Conservation (phyloP, 2,888 invertebrate species). For the Lithosia quadra region DNA sequence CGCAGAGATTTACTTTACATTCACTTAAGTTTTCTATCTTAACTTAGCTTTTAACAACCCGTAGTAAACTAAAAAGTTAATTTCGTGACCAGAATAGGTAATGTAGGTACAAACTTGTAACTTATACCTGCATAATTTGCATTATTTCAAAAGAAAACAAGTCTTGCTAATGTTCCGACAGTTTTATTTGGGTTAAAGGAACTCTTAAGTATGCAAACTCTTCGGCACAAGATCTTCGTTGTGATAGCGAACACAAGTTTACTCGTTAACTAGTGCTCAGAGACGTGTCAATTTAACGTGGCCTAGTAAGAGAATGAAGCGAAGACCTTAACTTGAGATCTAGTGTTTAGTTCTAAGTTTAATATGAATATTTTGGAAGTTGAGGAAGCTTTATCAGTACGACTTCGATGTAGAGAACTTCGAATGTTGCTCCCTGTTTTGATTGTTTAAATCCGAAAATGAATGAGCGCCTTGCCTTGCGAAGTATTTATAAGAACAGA, state of each 20-base stretch:
- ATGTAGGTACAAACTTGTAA: too few relatives aligned
- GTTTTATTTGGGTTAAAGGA: conserved; percentile 15
- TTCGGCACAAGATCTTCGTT: conserved; percentile 27
- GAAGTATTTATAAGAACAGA: too few relatives aligned
- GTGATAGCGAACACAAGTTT: conserved; percentile 35
- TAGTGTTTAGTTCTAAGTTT: neutral
- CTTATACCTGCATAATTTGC: conserved; percentile 12
- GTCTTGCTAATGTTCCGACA: conserved; percentile 10
- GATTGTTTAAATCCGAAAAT: too few relatives aligned
- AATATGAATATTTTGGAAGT: neutral
- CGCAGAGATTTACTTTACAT: conserved; percentile 15
- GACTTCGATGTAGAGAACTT: too few relatives aligned
- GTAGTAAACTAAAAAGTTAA: conserved; percentile 4
- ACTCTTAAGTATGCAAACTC: conserved; percentile 19
- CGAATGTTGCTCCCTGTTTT: too few relatives aligned
- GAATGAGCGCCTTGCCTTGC: too few relatives aligned
- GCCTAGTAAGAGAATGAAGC: conserved; percentile 16
- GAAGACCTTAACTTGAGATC: conserved; percentile 2
- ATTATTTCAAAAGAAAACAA: conserved; percentile 29
- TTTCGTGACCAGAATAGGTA: conserved; percentile 6
- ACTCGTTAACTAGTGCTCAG: conserved; percentile 40
- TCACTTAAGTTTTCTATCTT: conserved; percentile 4
- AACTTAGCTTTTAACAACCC: neutral
- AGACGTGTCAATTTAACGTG: conserved; percentile 18
- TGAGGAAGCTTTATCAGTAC: too few relatives aligned